Evolutionary conservation across 2,797 vertebrate species (phyloP), one percentile per base, ranked within the genome.

Genomic region (Leontocebus nigricollis): DNA sequence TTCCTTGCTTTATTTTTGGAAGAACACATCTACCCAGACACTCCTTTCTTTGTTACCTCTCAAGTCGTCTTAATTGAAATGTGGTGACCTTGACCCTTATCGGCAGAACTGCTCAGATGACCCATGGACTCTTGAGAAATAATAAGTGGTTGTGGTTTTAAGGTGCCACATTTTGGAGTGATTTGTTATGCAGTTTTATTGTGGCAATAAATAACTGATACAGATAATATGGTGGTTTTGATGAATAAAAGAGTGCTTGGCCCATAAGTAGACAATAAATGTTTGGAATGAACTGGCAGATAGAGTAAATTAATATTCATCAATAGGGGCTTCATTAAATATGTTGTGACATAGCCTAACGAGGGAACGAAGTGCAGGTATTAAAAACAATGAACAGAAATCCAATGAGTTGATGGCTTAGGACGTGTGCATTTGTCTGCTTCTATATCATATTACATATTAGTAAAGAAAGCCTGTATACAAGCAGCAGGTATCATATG

Each of bases 1-100:
- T 92, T 95, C 93, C 76, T 76, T 84, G 26, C 15, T 59, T 70
- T 41, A 50, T 82, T 89, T 70, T 84, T 75, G 48, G 85, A 96
- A 85, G 39, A 75, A 81, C 24, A 83, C 41, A 77, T 36, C 26
- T 64, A 57, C 86, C 26, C n/a, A 67, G 67, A 85, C 24, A 80
- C n/a, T 61, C 64, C 75, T 64, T 80, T 80, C 61, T 59, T 94
- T 87, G 85, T 59, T 52, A 57, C 8, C 17, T 84, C 14, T 64
- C 27, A 67, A 26, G 11, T 20, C 36, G 14, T 55, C 67, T 64
- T 64, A 73, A 50, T 3, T 70, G 33, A 83, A n/a, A 57, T 87
- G 20, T 79, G n/a, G 13, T 50, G 22, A 33, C 13, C 19, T 33
- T 72, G n/a, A 30, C 20, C 14, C 19, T 8, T 75, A 36, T 44